Evolutionary conservation across 2,797 vertebrate genomes (phyloP), one percentile per base, ranked within the genome.

Genomic region (Artibeus lituratus): DNA sequence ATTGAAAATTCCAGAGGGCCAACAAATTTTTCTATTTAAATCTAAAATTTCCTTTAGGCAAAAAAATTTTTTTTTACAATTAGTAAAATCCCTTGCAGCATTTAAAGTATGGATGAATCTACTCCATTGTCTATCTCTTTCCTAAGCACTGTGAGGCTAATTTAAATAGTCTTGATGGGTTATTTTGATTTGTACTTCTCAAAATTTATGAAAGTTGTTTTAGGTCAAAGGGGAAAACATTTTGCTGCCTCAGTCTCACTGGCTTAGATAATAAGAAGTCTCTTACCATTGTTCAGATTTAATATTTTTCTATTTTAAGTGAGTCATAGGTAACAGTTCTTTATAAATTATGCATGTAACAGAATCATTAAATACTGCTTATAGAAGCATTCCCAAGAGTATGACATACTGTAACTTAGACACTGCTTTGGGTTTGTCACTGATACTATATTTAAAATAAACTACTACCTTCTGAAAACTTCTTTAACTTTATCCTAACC

Each of bases 361-460:
- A 82, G 44, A 78, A 65, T 74, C 69, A 87, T 76, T 70, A 76
- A 91, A 87, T 37, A 55, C 47, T 95, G 26, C 55, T 67, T 89
- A 73, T 3, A 72, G 72, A 96, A 59, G 49, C 49, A 81, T 55
- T 21, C 62, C 67, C 57, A 90, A 69, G n/a, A 84, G 12, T 80
- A 65, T 73, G n/a, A 69, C 72, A 84, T n/a, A 32, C 47, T 84
- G 18, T 47, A n/a, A 47, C 37, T 78, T 83, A 78, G n/a, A 92
- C 21, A 59, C 18, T 49, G 47, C 53, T 94, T 80, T 74, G 29
- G 74, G 24, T 59, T 39, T 10, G 21, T 88, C 65, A 67, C 65
- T 73, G 74, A 65, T 19, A 87, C 62, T 49, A 10, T 19, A 24
- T 92, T 84, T 88, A 94, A 96, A 94, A 80, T 49, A 83, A 62